A percentile compares a stretch with the other conserved stretches of the same genome.
Conservation (phyloP, 1,140 invertebrate genomes). For the Anastrepha obliqua region DNA sequence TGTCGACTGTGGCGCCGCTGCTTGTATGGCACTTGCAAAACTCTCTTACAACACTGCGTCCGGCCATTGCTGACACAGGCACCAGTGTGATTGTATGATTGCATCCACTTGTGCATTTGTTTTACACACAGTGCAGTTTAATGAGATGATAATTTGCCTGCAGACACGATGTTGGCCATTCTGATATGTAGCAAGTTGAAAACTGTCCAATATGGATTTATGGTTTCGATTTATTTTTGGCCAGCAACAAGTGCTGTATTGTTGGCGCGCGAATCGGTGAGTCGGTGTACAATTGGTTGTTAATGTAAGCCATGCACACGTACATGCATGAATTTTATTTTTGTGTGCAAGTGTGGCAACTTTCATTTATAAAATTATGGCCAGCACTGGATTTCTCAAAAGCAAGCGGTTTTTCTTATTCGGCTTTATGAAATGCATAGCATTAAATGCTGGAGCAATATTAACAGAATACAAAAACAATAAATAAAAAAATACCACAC, state of each 20-base stretch:
- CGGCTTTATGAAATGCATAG: background rate
- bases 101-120: background rate
- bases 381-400: conserved; percentile 2
- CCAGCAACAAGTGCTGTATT: conserved; percentile 11
- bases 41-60: background rate
- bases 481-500: background rate
- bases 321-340: background rate
- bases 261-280: background rate
- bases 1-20: background rate
- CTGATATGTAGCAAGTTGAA: background rate
- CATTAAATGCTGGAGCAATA: conserved; percentile 24
- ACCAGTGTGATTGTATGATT: background rate
- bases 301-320: background rate
- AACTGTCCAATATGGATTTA: conserved; percentile 25
- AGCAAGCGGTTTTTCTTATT: background rate
- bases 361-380: conserved; percentile 36
- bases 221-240: conserved; percentile 38
- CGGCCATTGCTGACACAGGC: background rate
- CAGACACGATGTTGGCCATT: conserved; percentile 8
- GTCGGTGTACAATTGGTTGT: background rate
- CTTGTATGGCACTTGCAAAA: conserved; percentile 12
- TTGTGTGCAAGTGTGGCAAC: conserved; percentile 33
- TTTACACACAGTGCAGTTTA: background rate
- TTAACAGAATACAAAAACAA: conserved; percentile 20
- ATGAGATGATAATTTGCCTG: conserved; percentile 45